phyloP scores from a whole-genome alignment of 1,140 invertebrate species.

The Apis mellifera region DNA sequence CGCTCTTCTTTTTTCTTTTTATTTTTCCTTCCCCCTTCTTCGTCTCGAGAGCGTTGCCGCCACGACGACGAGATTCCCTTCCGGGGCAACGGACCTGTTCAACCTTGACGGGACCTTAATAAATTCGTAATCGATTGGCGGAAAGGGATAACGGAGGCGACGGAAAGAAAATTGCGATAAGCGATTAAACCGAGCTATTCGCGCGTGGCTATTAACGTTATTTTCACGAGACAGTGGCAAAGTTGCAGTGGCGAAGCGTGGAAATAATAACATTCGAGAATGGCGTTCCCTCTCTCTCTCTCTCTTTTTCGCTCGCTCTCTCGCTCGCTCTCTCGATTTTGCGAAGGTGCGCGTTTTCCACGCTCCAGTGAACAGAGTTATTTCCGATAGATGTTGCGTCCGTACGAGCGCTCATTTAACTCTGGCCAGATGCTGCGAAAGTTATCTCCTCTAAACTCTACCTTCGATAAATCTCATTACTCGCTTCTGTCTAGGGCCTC shows the following conservation, averaged over 20 bases:
- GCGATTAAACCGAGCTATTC: neutral
- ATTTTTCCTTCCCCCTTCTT: neutral
- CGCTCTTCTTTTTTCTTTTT: slow-evolving; percentile 6
- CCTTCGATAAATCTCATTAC: slow-evolving; percentile 65
- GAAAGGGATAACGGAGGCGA: neutral
- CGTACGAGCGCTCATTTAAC: slow-evolving; percentile 49
- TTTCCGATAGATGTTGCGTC: slow-evolving; percentile 46
- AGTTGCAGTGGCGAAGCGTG: neutral
- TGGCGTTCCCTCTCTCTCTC: neutral
- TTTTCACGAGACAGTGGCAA: neutral
- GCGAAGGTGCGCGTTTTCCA: slow-evolving; percentile 24
- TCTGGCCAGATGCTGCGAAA: slow-evolving; percentile 52
- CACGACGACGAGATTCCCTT: slow-evolving; percentile 14
- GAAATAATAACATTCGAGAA: slow-evolving; percentile 39
- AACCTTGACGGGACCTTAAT: slow-evolving; percentile 1
- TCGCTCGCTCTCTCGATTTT: slow-evolving; percentile 34
- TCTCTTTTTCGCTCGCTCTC: too few relatives aligned
- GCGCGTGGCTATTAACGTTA: neutral
- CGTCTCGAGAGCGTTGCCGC: slow-evolving; percentile 47
- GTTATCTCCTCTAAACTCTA: slow-evolving; percentile 57
- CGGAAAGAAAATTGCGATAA: neutral
- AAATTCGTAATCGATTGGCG: neutral
- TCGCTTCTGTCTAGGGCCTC: slow-evolving; percentile 39
- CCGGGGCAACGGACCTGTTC: neutral
- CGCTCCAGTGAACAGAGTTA: slow-evolving; percentile 43